These are phyloP conservation scores for Sclerodermus sp. DNA, from an alignment of 2,888 invertebrate species.

Conservation along the genomic window DNA sequence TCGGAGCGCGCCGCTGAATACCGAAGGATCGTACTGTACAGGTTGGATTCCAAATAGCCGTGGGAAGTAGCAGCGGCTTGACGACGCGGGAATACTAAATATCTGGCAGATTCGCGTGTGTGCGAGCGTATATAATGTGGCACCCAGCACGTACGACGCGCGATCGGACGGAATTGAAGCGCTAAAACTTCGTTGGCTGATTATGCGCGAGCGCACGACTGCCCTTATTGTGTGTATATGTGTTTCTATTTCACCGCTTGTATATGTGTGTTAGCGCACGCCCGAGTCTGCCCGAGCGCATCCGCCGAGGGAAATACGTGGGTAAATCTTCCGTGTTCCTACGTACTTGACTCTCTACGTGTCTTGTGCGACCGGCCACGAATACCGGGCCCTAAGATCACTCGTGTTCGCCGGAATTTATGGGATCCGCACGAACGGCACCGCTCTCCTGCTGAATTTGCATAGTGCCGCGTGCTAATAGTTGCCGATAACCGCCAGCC, in stretches of 20 bases:
- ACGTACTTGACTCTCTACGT: slow-evolving; percentile 17
- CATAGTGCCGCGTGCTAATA: slow-evolving; percentile 51
- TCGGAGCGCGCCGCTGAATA: slow-evolving; percentile 36
- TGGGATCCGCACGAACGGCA: slow-evolving; percentile 43
- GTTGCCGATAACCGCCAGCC: slow-evolving; percentile 41
- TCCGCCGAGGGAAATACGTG: slow-evolving; percentile 8
- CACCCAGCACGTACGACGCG: slow-evolving; percentile 7
- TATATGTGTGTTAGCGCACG: not conserved
- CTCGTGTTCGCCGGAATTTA: slow-evolving; percentile 47
- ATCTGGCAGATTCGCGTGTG: slow-evolving; percentile 13
- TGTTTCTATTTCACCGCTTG: not conserved
- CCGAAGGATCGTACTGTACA: slow-evolving; percentile 36
- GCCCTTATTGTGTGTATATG: no score
- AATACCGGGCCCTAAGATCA: slow-evolving; percentile 36
- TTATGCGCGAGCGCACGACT: no score
- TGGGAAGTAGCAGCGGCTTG: slow-evolving; percentile 50
- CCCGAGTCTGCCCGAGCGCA: slow-evolving; percentile 7
- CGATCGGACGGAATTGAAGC: slow-evolving; percentile 20
- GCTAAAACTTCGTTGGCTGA: slow-evolving; percentile 19
- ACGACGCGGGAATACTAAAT: slow-evolving; percentile 49
- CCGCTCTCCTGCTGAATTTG: slow-evolving; percentile 44
- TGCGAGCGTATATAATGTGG: slow-evolving; percentile 11
- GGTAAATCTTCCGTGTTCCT: no score
- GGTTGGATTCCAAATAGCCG: slow-evolving; percentile 52
- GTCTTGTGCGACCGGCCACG: slow-evolving; percentile 22